phyloP scores from a whole-genome alignment of 2,113 vertebrate species.

The Edolisoma coerulescens region DNA sequence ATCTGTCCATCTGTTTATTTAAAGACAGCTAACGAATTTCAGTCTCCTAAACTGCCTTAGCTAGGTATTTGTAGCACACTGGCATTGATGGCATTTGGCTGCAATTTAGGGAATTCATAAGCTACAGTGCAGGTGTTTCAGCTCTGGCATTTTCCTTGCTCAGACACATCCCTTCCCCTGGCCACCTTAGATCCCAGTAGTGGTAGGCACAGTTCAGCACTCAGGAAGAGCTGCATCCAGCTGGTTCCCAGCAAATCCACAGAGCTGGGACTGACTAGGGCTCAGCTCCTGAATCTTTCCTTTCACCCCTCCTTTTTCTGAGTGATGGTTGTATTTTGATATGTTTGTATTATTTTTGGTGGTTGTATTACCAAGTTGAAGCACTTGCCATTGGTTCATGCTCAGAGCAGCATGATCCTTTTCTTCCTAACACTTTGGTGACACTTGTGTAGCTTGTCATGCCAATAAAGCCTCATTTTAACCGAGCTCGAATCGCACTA shows the following conservation, averaged over 20 bases:
- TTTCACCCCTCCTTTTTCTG: background rate
- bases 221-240: background rate
- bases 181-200: background rate
- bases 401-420: background rate
- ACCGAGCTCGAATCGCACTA: background rate
- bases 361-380: background rate
- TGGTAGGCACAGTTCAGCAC: background rate
- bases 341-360: background rate
- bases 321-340: background rate
- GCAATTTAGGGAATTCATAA: constrained; percentile 22
- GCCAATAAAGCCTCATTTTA: background rate
- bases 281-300: background rate
- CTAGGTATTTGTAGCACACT: background rate
- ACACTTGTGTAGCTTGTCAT: background rate
- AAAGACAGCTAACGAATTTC: constrained; percentile 34
- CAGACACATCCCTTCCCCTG: background rate
- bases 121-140: background rate
- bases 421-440: background rate
- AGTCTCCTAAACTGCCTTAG: background rate
- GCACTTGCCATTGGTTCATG: fast-evolving
- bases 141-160: background rate
- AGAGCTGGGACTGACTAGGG: background rate
- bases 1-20: constrained; percentile 26
- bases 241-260: background rate
- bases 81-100: background rate